Base-by-base conservation (phyloP, 2,113 vertebrate genomes). In the Pterophyllum scalare region DNA sequence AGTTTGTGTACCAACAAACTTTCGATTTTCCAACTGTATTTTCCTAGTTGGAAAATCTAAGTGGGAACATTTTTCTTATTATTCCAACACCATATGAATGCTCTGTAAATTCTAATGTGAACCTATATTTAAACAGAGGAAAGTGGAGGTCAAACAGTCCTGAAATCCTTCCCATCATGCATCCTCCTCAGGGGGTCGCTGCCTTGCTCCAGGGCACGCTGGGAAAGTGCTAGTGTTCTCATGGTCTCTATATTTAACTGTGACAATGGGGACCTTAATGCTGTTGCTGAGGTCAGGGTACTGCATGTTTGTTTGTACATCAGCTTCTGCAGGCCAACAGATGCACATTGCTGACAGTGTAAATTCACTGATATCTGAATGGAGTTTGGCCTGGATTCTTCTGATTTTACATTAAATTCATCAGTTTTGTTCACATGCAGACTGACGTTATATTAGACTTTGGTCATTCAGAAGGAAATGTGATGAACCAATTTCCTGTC, bases 171-270 rank as follows among this genome's bases (percentile, higher is more conserved):
- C 87, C 85, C 81, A 88, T 54, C 52, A 43, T 67, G 61, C 70
- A 75, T 61, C 74, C 84, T 82, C 86, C 90, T 91, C 2, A 8
- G 38, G 84, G 56, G 64, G 81, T 72, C 15, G 10, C 77, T 82
- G 87, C 81, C 62, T 79, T 26, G 82, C 84, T 61, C 78, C 59
- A 84, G 88, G 82, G 77, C 84, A 89, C 17, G 77, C 87, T 93
- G 91, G 88, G 92, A 91, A 90, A 89, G 17, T 33, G 1, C 4
- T 17, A 6, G 11, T 6, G 87, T 94, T 94, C 93, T 90, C 91
- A 93, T 83, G 90, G 80, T 33, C 56, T 80, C 92, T 93, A 92
- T 85, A 90, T 88, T 90, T 91, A 87, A 88, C 65, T 5, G 78
- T 78, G 59, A 84, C 84, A 86, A 70, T 11, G 3, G 82, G 85